phyloP scores from a whole-genome alignment of 1,140 invertebrate genomes.

The Hypothenemus hampei region DNA sequence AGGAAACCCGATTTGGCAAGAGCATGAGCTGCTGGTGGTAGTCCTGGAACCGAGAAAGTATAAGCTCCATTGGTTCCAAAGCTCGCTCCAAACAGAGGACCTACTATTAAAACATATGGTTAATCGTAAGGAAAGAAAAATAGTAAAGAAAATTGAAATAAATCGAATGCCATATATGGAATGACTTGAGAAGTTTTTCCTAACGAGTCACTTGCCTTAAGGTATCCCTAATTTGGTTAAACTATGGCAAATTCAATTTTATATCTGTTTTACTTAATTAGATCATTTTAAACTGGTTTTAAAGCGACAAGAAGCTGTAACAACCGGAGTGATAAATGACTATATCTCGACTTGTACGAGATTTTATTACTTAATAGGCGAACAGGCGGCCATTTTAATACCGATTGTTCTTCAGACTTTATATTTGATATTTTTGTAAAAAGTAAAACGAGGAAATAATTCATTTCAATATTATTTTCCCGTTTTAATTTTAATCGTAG shows the following conservation, averaged over 20 bases:
- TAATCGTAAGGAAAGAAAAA: neutral
- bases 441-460: neutral
- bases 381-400: constrained; percentile 11
- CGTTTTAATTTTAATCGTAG: neutral
- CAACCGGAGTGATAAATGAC: constrained; percentile 20
- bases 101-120: constrained; percentile 35
- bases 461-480: neutral
- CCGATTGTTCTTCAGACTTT: constrained; percentile 9
- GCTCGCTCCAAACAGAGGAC: constrained; percentile 41
- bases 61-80: constrained; percentile 39
- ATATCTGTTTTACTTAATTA: constrained; percentile 27
- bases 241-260: constrained; percentile 26
- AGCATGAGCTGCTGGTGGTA: constrained; percentile 40
- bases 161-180: constrained; percentile 16
- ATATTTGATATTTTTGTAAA: neutral
- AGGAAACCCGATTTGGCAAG: constrained; percentile 43
- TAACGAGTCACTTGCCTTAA: constrained; percentile 12
- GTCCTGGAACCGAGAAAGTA: constrained; percentile 42
- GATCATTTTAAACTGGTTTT: constrained; percentile 24
- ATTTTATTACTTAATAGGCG: constrained; percentile 21
- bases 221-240: constrained; percentile 20
- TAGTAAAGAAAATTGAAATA: constrained; percentile 14
- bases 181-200: constrained; percentile 8
- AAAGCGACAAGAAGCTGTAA: constrained; percentile 18
- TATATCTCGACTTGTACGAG: constrained; percentile 8